These are phyloP conservation scores for Andrena dorsata DNA, from an alignment of 2,888 invertebrate species.

Conservation along the genomic window DNA sequence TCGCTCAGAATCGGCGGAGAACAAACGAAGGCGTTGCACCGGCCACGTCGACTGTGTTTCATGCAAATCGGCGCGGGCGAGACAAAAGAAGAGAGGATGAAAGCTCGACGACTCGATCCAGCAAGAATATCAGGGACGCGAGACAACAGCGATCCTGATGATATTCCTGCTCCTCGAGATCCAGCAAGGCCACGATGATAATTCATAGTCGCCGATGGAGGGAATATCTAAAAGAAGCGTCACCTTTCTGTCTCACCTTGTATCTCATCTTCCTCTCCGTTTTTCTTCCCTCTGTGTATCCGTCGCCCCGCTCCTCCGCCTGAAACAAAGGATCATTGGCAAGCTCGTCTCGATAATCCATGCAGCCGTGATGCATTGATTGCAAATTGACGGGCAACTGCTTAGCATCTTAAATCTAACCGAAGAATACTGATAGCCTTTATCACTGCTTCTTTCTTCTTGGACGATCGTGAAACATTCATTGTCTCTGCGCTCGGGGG, in stretches of 20 bases:
- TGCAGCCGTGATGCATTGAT: constrained; percentile 1
- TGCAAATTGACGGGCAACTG: background rate
- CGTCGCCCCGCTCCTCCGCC: constrained; percentile 48
- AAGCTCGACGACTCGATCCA: constrained; percentile 1
- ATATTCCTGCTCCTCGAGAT: constrained; percentile 3
- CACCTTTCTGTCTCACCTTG: constrained; percentile 75
- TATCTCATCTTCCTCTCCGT: constrained; percentile 76
- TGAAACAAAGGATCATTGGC: constrained; percentile 72
- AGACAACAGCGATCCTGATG: constrained; percentile 3
- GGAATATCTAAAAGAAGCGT: background rate
- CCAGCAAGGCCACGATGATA: background rate
- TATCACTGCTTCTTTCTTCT: no score
- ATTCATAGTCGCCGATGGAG: background rate
- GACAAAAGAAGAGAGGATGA: constrained; percentile 9
- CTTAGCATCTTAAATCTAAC: background rate
- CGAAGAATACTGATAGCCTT: background rate
- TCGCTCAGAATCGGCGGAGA: constrained; percentile 8
- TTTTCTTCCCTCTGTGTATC: background rate
- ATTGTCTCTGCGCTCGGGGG: no score
- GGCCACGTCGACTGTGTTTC: constrained; percentile 45
- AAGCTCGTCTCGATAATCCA: constrained; percentile 23
- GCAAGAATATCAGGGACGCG: constrained; percentile 4
- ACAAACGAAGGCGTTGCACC: constrained; percentile 46
- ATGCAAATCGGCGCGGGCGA: constrained; percentile 50
- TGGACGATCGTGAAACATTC: no score